phyloP scores from a whole-genome alignment of 2,113 vertebrate genomes.

The Motacilla tschutschensis region DNA sequence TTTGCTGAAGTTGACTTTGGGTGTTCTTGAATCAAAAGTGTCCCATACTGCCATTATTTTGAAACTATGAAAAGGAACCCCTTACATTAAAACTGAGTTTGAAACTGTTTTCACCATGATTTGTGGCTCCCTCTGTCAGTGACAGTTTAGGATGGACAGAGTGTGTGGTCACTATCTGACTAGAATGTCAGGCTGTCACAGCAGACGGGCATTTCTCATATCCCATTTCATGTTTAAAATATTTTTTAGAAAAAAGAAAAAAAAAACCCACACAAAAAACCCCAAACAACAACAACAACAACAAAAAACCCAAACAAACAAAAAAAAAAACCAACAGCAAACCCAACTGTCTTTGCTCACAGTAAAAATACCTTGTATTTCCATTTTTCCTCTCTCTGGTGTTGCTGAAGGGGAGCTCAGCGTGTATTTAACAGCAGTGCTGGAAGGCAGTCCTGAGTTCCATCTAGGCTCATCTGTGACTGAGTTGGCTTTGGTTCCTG shows the following conservation, averaged over 20 bases:
- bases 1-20: background rate
- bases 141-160: background rate
- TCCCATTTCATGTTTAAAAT: background rate
- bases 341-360: background rate
- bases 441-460: background rate
- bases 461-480: background rate
- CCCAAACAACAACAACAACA: background rate
- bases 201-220: background rate
- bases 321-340: too few species aligned
- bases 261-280: too few species aligned
- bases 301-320: background rate
- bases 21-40: background rate
- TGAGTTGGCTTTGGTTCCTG: background rate
- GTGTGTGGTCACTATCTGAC: background rate
- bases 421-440: background rate
- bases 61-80: background rate
- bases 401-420: background rate
- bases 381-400: background rate
- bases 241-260: background rate
- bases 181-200: background rate
- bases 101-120: background rate
- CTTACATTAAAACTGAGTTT: background rate
- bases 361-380: background rate
- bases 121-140: background rate
- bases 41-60: background rate